Evolutionary conservation across 2,888 invertebrate species (phyloP).

Genomic region (Drosophila monieri): DNA sequence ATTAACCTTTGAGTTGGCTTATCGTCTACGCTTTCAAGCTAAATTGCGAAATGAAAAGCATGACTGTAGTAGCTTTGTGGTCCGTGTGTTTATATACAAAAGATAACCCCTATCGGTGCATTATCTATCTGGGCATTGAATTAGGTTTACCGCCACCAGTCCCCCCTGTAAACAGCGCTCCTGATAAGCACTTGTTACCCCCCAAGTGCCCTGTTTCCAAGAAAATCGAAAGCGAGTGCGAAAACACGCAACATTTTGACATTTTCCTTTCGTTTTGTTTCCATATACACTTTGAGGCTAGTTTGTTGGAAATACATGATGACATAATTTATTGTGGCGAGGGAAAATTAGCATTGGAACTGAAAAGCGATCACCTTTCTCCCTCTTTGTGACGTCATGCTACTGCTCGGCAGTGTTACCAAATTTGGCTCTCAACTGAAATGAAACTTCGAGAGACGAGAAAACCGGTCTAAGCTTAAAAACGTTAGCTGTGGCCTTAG

Average conservation of each 20-base stretch:
- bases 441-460: slow-evolving; percentile 26
- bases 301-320: slow-evolving; percentile 49
- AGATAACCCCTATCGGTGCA: slow-evolving; percentile 28
- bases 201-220: slow-evolving; percentile 18
- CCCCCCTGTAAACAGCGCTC: slow-evolving; percentile 32
- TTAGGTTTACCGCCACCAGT: background rate
- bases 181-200: slow-evolving; percentile 18
- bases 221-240: slow-evolving; percentile 59
- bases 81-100: background rate
- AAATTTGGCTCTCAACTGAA: slow-evolving; percentile 60
- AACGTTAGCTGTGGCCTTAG: slow-evolving; percentile 25
- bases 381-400: slow-evolving; percentile 61
- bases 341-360: slow-evolving; percentile 35
- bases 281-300: slow-evolving; percentile 1
- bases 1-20: no score
- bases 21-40: slow-evolving; percentile 12
- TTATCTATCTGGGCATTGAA: slow-evolving; percentile 15
- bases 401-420: slow-evolving; percentile 36
- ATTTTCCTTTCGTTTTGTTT: slow-evolving; percentile 48
- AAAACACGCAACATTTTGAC: slow-evolving; percentile 74
- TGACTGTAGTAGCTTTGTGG: slow-evolving; percentile 22
- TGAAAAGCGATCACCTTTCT: slow-evolving; percentile 27
- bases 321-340: slow-evolving; percentile 61
- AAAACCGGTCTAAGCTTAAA: slow-evolving; percentile 63
- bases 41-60: slow-evolving; percentile 11